A percentile compares a stretch with the other conserved stretches of the same genome.
These are phyloP conservation scores for Germaria angustata DNA, from an alignment of 2,888 invertebrate genomes.

Conservation along the genomic window DNA sequence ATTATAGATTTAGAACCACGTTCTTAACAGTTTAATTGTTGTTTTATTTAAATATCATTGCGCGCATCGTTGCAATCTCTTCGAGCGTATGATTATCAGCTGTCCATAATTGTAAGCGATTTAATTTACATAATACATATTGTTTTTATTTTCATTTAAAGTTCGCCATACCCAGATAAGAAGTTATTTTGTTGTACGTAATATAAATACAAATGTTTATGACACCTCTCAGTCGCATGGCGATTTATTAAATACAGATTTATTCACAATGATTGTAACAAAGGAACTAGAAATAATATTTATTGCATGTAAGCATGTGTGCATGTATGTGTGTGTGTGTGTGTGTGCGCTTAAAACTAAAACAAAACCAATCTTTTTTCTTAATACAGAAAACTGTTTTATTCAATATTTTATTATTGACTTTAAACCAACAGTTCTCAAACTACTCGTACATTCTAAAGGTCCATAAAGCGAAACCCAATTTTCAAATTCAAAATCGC, in stretches of 20 bases:
- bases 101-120: slow-evolving; percentile 36
- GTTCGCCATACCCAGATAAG: slow-evolving; percentile 20
- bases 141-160: background rate
- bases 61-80: background rate
- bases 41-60: slow-evolving; percentile 27
- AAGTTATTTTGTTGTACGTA: background rate
- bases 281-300: slow-evolving; percentile 33
- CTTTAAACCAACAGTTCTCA: too few relatives aligned
- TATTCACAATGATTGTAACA: slow-evolving; percentile 27
- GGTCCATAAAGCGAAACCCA: too few relatives aligned
- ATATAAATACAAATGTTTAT: slow-evolving; percentile 42
- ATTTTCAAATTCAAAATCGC: too few relatives aligned
- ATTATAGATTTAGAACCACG: slow-evolving; percentile 34
- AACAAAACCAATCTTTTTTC: background rate
- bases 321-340: background rate
- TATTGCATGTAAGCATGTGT: background rate
- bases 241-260: slow-evolving; percentile 34
- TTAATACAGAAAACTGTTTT: background rate
- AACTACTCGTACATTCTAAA: too few relatives aligned
- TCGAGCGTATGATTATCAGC: slow-evolving; percentile 27
- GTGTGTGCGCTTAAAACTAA: slow-evolving; percentile 2
- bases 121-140: background rate
- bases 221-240: slow-evolving; percentile 37
- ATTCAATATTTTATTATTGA: too few relatives aligned
- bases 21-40: slow-evolving; percentile 21